Percentiles rank a stretch among this genome's conserved stretches.
These are phyloP conservation scores for Aldabrachelys gigantea DNA, from an alignment of 2,113 vertebrate species.

Conservation along the genomic window DNA sequence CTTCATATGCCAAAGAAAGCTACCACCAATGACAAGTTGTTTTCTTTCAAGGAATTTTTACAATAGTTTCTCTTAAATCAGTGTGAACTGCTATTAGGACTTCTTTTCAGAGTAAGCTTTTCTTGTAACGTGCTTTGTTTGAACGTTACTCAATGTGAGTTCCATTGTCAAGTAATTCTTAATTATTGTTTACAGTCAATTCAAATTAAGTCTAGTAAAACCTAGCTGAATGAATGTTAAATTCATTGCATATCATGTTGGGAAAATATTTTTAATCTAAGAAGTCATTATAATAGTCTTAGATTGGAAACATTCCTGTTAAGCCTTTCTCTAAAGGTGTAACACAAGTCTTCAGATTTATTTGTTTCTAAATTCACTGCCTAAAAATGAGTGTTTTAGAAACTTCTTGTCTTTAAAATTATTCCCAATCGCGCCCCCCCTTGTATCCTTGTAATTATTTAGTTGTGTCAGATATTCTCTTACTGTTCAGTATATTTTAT, in stretches of 20 bases:
- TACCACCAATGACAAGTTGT: not conserved
- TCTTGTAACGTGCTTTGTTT: not conserved
- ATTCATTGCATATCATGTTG: too few species aligned
- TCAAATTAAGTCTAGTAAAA: not conserved
- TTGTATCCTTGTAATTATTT: not conserved
- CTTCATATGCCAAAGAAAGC: not conserved
- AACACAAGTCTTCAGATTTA: not conserved
- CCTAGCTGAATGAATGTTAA: too few species aligned
- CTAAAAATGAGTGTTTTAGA: conserved; percentile 23
- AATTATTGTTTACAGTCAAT: not conserved
- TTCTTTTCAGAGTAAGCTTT: not conserved
- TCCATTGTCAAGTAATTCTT: not conserved
- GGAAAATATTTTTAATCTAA: too few species aligned
- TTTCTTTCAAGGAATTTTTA: not conserved
- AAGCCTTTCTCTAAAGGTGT: not conserved
- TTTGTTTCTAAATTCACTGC: not conserved
- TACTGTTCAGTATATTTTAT: not conserved
- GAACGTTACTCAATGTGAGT: not conserved
- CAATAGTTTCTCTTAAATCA: not conserved
- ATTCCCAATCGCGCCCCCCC: too few species aligned
- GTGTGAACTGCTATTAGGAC: not conserved
- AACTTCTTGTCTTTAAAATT: not conserved
- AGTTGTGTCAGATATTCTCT: not conserved
- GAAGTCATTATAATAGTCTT: too few species aligned
- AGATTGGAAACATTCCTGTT: not conserved